phyloP scores from a whole-genome alignment of 2,797 vertebrate genomes.

The Phaenicophaeus curvirostris region DNA sequence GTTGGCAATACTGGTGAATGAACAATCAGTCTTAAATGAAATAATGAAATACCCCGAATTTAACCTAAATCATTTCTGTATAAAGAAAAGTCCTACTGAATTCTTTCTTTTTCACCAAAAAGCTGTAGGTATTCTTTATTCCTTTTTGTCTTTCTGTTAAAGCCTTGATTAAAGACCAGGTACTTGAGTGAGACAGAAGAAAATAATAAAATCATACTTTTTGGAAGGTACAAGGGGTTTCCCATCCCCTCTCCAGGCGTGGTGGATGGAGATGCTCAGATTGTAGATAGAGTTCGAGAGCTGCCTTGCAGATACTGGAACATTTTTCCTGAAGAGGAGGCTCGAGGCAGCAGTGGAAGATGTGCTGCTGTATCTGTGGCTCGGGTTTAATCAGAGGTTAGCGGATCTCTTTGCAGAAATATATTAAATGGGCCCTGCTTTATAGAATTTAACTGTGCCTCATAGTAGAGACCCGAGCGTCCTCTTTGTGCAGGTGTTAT shows the following conservation, averaged over 20 bases:
- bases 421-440: neutral
- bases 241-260: neutral
- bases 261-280: neutral
- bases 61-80: neutral
- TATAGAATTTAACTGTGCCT: neutral
- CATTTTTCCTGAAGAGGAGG: neutral
- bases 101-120: neutral
- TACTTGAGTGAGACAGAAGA: neutral
- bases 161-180: neutral
- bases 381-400: neutral
- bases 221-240: neutral
- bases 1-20: neutral
- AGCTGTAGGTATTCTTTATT: neutral
- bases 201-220: neutral
- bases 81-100: neutral
- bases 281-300: neutral
- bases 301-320: accelerated
- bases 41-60: neutral
- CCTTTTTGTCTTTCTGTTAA: neutral
- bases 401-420: neutral
- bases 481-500: neutral
- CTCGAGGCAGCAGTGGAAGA: neutral
- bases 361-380: neutral
- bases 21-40: neutral
- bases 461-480: neutral